phyloP scores from a whole-genome alignment of 2,797 vertebrate species.

The Jordanella pulchra region DNA sequence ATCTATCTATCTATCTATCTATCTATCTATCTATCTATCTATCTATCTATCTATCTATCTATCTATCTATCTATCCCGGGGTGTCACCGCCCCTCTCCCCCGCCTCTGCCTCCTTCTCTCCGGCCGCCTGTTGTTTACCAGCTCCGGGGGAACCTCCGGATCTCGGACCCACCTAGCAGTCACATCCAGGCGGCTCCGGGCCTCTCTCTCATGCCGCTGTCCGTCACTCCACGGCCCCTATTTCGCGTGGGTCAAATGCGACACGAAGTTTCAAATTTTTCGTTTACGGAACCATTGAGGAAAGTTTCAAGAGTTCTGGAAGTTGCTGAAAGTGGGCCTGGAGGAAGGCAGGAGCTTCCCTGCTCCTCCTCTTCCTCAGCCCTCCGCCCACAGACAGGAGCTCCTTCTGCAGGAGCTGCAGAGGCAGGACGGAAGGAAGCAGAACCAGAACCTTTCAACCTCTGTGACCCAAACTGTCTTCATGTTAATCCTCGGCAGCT shows the following conservation, averaged over 20 bases:
- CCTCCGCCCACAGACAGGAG: slow-evolving; percentile 1
- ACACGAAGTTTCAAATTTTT: neutral
- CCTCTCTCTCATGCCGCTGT: slow-evolving; percentile 45
- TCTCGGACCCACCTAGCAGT: slow-evolving; percentile 41
- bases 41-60: neutral
- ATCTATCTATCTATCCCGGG: neutral
- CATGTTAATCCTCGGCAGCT: too few species aligned
- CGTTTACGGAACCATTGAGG: neutral
- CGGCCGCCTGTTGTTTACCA: slow-evolving; percentile 51
- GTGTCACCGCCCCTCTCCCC: neutral
- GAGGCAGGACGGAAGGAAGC: neutral
- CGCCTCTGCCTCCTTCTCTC: too few species aligned
- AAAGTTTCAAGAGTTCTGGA: slow-evolving; percentile 15
- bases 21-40: slow-evolving; percentile 1
- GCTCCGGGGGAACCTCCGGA: slow-evolving; percentile 43
- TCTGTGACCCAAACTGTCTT: too few species aligned
- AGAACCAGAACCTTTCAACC: too few species aligned
- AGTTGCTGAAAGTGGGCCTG: slow-evolving; percentile 7
- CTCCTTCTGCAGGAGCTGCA: neutral
- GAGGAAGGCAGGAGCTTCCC: slow-evolving; percentile 21
- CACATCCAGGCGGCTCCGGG: slow-evolving; percentile 46
- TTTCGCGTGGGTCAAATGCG: neutral
- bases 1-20: slow-evolving; percentile 1
- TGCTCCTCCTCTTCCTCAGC: slow-evolving; percentile 20
- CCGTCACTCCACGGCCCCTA: neutral